Base-by-base conservation (phyloP, 92 coral and sea anemone genomes). In the Phenganax subtilis region DNA sequence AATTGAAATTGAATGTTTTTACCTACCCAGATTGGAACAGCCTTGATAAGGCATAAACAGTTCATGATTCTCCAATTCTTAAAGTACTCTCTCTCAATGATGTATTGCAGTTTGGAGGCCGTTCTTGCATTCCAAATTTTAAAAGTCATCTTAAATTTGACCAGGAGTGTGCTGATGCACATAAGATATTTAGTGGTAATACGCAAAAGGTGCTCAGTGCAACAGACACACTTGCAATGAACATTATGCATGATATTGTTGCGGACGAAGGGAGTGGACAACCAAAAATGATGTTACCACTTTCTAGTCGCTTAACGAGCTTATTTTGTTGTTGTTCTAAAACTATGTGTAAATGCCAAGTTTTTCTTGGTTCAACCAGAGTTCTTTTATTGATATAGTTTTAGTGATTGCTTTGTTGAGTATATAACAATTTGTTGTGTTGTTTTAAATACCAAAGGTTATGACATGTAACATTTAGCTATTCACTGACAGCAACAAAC, bases 81-180 rank as follows among this genome's bases (percentile, higher is more conserved):
- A 84, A n/a, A 80, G 14, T 75, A 7, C 82, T 87, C 8, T 52
- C 83, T 10, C 82, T 84, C 54, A 56, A 65, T 75, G 87, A 87
- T 67, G 61, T 84, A 53, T 55, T 75, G 61, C 90, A 88, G 67
- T 88, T 88, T 75, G 86, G 83, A 55, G 84, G 87, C 84, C 80
- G 87, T 2, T 64, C 78, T 8, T 61, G 88, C 20, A 85, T 60
- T 69, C 91, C 88, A 1, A 88, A 85, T 14, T 88, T 88, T 63
- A 58, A 80, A 60, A 88, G 88, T 27, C 73, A 52, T 30, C 66
- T 88, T 10, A 7, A 55, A 53, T 88, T 88, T 82, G 83, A 88
- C 9, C 87, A 83, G 55, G 82, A 27, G 31, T 61, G 58, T 60
- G 55, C 31, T 47, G 37, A 55, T 29, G 51, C 53, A 79, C 75